phyloP scores from a whole-genome alignment of 2,888 invertebrate genomes.

The Formica aserva region DNA sequence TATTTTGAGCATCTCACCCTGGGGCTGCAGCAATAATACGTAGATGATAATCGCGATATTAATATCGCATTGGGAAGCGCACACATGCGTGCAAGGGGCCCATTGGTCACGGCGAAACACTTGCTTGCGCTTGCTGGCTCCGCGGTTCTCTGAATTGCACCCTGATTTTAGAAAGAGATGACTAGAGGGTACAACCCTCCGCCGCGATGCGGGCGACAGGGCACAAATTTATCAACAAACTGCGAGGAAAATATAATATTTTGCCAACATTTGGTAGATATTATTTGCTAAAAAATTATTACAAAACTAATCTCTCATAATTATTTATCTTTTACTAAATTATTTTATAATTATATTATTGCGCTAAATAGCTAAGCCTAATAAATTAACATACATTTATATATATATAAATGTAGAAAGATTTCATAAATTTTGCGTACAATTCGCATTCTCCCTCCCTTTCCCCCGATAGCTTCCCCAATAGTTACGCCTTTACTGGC shows the following conservation, averaged over 20 bases:
- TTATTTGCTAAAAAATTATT: neutral
- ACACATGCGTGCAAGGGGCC: constrained; percentile 85
- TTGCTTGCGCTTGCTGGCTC: constrained; percentile 80
- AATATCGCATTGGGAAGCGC: constrained; percentile 86
- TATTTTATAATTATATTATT: neutral
- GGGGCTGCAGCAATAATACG: constrained; percentile 82
- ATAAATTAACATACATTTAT: constrained; percentile 7
- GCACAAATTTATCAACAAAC: constrained; percentile 52
- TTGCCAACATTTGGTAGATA: neutral
- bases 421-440: neutral
- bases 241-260: constrained; percentile 7
- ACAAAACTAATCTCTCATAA: neutral
- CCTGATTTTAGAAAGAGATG: constrained; percentile 82
- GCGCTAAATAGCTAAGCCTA: neutral
- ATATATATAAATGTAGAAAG: too few relatives aligned
- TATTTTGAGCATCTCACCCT: constrained; percentile 71
- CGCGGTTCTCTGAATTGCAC: constrained; percentile 81
- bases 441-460: neutral
- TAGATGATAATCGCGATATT: constrained; percentile 86
- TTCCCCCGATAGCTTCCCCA: neutral
- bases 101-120: constrained; percentile 86
- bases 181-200: constrained; percentile 59
- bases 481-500: neutral
- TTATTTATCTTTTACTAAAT: neutral
- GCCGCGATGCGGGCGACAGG: constrained; percentile 51